A percentile compares a stretch with the other conserved stretches of the same genome.
Evolutionary conservation across 2,113 vertebrate species (phyloP).

Genomic region (Sylvia atricapilla): DNA sequence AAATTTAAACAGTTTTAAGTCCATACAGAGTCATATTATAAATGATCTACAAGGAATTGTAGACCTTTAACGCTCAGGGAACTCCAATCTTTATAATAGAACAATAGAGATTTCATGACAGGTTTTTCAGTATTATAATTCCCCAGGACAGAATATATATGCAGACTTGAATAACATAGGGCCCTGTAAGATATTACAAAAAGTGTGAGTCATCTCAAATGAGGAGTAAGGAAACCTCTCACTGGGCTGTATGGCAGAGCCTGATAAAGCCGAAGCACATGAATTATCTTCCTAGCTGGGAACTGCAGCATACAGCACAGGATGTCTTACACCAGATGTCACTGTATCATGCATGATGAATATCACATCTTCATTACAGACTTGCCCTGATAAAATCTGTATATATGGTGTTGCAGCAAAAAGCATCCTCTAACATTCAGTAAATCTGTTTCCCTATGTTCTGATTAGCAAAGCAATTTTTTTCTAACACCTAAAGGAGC

Average conservation of each 20-base stretch:
- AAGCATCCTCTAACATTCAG: not conserved
- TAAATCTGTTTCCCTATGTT: not conserved
- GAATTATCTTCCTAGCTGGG: not conserved
- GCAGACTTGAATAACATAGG: not conserved
- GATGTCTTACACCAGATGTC: slow-evolving; percentile 50
- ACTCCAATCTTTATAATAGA: not conserved
- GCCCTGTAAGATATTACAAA: not conserved
- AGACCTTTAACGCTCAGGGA: not conserved
- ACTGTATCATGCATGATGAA: slow-evolving; percentile 44
- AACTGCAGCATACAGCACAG: not conserved
- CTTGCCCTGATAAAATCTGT: not conserved
- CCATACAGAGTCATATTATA: not conserved
- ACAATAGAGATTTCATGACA: not conserved
- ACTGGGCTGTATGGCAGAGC: not conserved
- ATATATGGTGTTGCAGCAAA: not conserved
- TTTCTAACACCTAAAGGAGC: not conserved
- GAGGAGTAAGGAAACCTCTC: not conserved
- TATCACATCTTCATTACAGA: slow-evolving; percentile 14
- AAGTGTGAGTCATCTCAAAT: not conserved
- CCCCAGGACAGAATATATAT: not conserved
- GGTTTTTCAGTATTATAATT: not conserved
- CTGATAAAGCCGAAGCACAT: not conserved
- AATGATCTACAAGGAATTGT: not conserved
- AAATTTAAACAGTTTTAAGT: not conserved
- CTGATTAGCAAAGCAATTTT: not conserved